A percentile compares a stretch with the other conserved stretches of the same genome.
Conservation (phyloP, 2,113 vertebrate genomes). For the Chroicocephalus ridibundus region DNA sequence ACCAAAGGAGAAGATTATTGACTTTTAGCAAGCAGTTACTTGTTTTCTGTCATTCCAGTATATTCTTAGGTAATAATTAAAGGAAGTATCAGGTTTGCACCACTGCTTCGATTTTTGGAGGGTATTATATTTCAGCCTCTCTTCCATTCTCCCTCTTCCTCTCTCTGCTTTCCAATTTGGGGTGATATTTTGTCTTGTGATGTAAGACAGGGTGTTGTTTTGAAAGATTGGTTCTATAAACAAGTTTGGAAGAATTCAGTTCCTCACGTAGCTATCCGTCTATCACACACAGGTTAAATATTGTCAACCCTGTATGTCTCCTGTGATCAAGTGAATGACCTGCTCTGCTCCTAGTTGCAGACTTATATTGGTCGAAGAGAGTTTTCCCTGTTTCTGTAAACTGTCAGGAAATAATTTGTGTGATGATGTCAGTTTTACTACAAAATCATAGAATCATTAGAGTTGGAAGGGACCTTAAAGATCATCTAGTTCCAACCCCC, state of each 20-base stretch:
- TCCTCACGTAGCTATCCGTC: neutral
- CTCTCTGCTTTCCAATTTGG: neutral
- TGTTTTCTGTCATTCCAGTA: neutral
- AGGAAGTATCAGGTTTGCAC: neutral
- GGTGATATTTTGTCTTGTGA: neutral
- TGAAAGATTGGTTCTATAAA: neutral
- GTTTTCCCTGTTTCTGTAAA: neutral
- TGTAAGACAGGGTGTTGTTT: neutral
- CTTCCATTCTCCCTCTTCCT: neutral
- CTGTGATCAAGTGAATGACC: neutral
- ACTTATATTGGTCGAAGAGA: neutral
- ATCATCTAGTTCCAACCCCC: no score
- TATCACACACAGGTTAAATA: neutral
- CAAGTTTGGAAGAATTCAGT: neutral
- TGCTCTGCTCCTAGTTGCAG: neutral
- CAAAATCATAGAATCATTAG: neutral
- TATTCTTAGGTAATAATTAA: neutral
- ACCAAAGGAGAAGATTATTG: neutral
- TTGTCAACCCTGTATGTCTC: neutral
- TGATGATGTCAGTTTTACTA: neutral
- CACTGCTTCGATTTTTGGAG: neutral
- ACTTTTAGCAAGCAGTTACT: neutral
- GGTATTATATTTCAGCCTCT: neutral
- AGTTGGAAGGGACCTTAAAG: no score
- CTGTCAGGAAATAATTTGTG: neutral